phyloP scores from a whole-genome alignment of 2,888 invertebrate genomes.

The Spodoptera exigua region DNA sequence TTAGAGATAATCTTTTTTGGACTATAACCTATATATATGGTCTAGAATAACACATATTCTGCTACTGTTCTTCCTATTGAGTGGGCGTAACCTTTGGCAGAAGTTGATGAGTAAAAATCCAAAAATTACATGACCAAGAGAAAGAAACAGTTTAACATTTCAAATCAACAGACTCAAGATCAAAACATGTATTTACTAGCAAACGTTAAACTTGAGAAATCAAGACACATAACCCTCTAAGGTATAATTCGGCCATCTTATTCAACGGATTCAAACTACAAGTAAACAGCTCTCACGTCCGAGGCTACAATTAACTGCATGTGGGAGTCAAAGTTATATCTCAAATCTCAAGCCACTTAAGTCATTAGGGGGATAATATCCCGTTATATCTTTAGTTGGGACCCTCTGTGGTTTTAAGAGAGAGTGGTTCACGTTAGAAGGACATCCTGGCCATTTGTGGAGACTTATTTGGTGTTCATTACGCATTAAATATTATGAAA shows the following conservation, averaged over 20 bases:
- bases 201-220: background rate
- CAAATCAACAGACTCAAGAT: too few species aligned
- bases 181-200: too few species aligned
- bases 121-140: background rate
- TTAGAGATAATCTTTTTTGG: too few species aligned
- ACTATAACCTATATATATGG: too few species aligned
- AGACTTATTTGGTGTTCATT: conserved; percentile 29
- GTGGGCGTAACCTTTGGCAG: too few species aligned
- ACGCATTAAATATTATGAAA: conserved; percentile 8
- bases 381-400: conserved; percentile 41
- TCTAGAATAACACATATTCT: too few species aligned
- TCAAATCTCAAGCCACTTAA: conserved; percentile 44
- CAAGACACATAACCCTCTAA: conserved; percentile 1
- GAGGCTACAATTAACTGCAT: conserved; percentile 44
- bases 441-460: conserved; percentile 27
- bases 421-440: conserved; percentile 20
- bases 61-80: too few species aligned
- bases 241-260: conserved; percentile 7
- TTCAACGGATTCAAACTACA: conserved; percentile 18
- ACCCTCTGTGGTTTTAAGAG: conserved; percentile 30
- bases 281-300: conserved; percentile 20
- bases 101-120: too few species aligned
- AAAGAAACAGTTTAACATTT: background rate
- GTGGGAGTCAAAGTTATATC: conserved; percentile 45
- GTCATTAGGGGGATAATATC: conserved; percentile 42